Evolutionary conservation across 2,888 invertebrate species (phyloP), one percentile per base, ranked within the genome.

Genomic region (Cryptocephalus moraei): DNA sequence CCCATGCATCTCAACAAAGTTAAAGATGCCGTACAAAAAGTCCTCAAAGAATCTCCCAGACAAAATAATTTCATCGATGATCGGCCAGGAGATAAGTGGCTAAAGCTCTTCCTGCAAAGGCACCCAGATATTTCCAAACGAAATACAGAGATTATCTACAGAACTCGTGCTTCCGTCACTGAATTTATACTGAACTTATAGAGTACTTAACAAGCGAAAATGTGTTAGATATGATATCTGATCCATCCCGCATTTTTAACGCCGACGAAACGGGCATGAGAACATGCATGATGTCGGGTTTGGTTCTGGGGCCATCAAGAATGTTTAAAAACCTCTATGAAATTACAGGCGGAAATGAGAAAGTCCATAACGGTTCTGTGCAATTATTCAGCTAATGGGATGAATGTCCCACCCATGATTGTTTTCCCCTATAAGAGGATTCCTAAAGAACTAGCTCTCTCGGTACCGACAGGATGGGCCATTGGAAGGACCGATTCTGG

Each of bases 401-500:
- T n/a, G 9, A 34, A 9, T 9, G 9, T 34, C 9, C 34, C 34
- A n/a, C 34, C 34, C n/a, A 34, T 34, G 34, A 34, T 34, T 9
- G n/a, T 34, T 9, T 34, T 34, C 34, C 9, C 9, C 34, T 34
- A 34, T n/a, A n/a, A 34, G n/a, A 34, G 34, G n/a, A 34, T 34
- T n/a, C 34, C 34, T n/a, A n/a, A 9, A 34, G 9, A 9, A 9
- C 9, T 34, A 34, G 9, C 34, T 9, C 9, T 9, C n/a, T 34
- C n/a, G n/a, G 34, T 48, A 32, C 41, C 44, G 9, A 32, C 13
- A 33, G 34, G 14, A 31, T 47, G 47, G 44, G 40, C 33, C 9
- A 49, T 47, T 11, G 47, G 47, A 11, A 44, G 39, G 31, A 36
- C 47, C 12, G 44, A 44, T 10, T 32, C 41, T 10, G 44, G 47